These are phyloP conservation scores for Thalassaphorura encarpata DNA, from an alignment of 1,140 invertebrate genomes.

Conservation along the genomic window DNA sequence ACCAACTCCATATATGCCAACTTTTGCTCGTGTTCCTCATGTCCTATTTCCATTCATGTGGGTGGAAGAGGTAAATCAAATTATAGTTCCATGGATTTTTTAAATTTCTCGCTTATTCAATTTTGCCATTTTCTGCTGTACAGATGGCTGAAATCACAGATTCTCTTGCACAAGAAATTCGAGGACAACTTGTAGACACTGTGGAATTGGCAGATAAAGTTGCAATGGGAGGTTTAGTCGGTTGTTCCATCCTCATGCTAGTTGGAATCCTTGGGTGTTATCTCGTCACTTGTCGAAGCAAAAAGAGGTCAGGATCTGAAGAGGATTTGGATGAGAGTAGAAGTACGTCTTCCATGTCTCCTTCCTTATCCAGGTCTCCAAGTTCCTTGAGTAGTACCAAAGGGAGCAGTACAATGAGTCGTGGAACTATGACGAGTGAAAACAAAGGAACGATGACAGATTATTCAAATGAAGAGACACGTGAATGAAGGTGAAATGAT, in stretches of 20 bases:
- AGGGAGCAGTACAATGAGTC: neutral
- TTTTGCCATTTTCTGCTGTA: no score
- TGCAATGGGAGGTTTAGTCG: constrained; percentile 19
- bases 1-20: constrained; percentile 24
- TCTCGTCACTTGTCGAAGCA: constrained; percentile 5
- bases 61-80: constrained; percentile 32
- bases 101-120: no score
- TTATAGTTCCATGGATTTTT: no score
- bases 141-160: no score
- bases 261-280: constrained; percentile 18
- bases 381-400: neutral
- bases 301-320: constrained; percentile 6
- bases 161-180: constrained; percentile 10
- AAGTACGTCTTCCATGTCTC: constrained; percentile 1
- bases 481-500: neutral
- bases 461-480: constrained; percentile 3
- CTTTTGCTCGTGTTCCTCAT: constrained; percentile 19
- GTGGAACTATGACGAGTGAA: constrained; percentile 15
- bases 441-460: constrained; percentile 21
- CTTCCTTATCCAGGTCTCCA: constrained; percentile 3
- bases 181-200: constrained; percentile 14
- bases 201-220: constrained; percentile 22
- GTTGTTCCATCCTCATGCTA: constrained; percentile 16
- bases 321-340: constrained; percentile 6
- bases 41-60: constrained; percentile 30